Base-by-base conservation (phyloP, 2,888 invertebrate genomes). In the Cylloceria caligata region DNA sequence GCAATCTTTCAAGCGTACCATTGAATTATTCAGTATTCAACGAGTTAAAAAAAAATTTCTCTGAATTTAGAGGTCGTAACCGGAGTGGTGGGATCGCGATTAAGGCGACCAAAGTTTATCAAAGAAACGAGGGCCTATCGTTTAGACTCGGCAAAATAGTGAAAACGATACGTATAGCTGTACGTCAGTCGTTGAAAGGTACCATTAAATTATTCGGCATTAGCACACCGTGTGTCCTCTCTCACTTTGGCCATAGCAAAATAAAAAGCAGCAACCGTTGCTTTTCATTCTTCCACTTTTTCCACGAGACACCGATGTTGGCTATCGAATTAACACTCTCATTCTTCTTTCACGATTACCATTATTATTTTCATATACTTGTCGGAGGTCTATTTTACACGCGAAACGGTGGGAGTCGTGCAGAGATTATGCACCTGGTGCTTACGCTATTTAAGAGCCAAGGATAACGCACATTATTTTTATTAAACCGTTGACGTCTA, bases 131-230 rank as follows among this genome's bases (percentile, higher is more conserved):
- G 55, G 39, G 30, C 2, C 13, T 13, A 39, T 39, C 7, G 30
- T 74, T 62, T 47, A 11, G 39, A 49, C 55, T 27, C 65, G 39
- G 0, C 55, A 13, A 27, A 65, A 55, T 47, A 36, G n/a, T 24
- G 52, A n/a, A n/a, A n/a, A n/a, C n/a, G n/a, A n/a, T 45, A 69
- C 30, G 49, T 16, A 67, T 39, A 13, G 57, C 47, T 21, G 75
- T 75, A 57, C 75, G 67, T 67, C 65, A 34, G n/a, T 57, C n/a
- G n/a, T 21, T 45, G 13, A 55, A 57, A 75, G 45, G 45, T 21
- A 60, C 67, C 75, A 49, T 67, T 47, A 45, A 75, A 75, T 60
- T 67, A 75, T 57, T 57, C 67, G 67, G n/a, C 57, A 75, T 75
- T 67, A 75, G 47, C 67, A 75, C 67, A 75, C 67, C 57, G 21